These are phyloP conservation scores for Sceliomorpha sp. DNA, from an alignment of 2,888 invertebrate genomes.

Conservation along the genomic window DNA sequence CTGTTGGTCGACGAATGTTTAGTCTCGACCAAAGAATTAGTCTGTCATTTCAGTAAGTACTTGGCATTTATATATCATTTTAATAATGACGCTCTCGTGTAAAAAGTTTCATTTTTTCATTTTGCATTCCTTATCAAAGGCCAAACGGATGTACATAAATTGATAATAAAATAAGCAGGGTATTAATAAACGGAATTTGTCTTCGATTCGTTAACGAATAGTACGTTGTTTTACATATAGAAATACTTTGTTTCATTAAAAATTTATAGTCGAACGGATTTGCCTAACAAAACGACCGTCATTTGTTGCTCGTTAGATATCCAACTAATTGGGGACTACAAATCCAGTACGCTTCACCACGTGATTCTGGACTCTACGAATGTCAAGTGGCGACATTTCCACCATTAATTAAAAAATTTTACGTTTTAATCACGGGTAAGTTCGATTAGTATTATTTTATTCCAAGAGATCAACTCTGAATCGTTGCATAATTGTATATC, in stretches of 20 bases:
- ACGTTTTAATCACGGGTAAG: conserved; percentile 82
- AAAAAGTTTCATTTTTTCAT: too few species aligned
- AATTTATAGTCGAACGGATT: neutral
- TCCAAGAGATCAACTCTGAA: neutral
- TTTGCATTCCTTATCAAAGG: too few species aligned
- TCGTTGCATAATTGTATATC: too few species aligned
- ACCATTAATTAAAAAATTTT: conserved; percentile 83
- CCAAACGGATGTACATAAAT: too few species aligned
- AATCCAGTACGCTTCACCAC: conserved; percentile 83
- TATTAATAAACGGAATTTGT: too few species aligned
- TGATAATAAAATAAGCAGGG: too few species aligned
- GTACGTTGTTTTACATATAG: too few species aligned
- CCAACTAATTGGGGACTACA: conserved; percentile 85
- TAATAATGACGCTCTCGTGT: too few species aligned
- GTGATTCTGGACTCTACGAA: conserved; percentile 85
- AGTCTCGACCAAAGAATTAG: conserved; percentile 83
- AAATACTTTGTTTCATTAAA: neutral
- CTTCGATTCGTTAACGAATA: too few species aligned
- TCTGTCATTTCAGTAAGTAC: conserved; percentile 82
- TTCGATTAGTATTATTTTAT: conserved; percentile 1
- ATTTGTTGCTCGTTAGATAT: conserved; percentile 64
- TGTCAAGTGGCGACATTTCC: conserved; percentile 86
- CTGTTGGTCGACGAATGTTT: conserved; percentile 83
- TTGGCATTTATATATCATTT: neutral
- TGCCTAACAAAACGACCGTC: neutral